These are phyloP conservation scores for Acanthurus lineatus DNA, from an alignment of 2,797 vertebrate genomes.

Conservation along the genomic window DNA sequence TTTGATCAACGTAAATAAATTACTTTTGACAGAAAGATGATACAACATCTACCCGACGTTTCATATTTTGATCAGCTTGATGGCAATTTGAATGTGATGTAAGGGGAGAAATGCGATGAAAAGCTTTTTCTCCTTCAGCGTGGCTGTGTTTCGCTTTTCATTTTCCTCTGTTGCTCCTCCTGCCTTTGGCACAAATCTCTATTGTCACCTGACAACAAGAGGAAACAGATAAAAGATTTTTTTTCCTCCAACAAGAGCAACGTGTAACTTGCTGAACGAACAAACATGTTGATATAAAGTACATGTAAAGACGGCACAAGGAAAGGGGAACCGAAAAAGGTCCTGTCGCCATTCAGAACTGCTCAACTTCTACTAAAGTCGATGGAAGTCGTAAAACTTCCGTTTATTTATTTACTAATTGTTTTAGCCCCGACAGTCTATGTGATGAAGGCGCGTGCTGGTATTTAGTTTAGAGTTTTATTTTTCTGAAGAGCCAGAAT, in stretches of 20 bases:
- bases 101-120: not conserved
- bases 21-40: no score
- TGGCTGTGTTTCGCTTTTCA: not conserved
- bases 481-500: slow-evolving; percentile 42
- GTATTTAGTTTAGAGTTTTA: no score
- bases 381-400: accelerated
- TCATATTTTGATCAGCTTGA: accelerated
- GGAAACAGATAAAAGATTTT: not conserved
- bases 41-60: not conserved
- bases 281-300: not conserved
- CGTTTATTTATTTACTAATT: accelerated
- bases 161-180: slow-evolving; percentile 15
- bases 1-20: no score
- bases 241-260: accelerated
- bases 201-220: slow-evolving; percentile 48
- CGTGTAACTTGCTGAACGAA: accelerated
- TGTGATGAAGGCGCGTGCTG: not conserved
- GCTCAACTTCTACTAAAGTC: no score
- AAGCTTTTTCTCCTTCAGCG: no score
- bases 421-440: not conserved
- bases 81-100: no score
- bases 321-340: slow-evolving; percentile 1
- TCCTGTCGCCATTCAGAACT: not conserved
- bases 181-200: not conserved
- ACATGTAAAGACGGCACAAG: accelerated